Evolutionary conservation across 2,113 vertebrate genomes (phyloP).

Genomic region (Rhinolophus sinicus): DNA sequence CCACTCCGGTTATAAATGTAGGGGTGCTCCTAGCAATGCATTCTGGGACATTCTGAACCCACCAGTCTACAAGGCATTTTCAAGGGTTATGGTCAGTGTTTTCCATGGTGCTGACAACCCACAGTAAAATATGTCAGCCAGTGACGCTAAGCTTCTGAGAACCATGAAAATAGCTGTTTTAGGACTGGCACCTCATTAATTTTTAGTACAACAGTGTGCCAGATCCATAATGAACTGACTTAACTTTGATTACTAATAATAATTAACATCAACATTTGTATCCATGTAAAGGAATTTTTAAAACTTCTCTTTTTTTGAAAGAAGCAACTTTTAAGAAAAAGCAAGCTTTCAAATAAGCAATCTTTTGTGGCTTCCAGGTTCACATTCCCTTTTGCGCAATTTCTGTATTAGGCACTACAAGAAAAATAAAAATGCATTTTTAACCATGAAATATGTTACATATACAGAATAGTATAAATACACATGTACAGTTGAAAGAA

Average conservation of each 20-base stretch:
- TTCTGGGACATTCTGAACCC: neutral
- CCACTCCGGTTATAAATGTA: neutral
- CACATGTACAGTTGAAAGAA: neutral
- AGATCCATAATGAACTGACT: neutral
- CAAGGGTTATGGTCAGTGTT: neutral
- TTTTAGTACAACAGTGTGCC: neutral
- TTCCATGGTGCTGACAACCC: neutral
- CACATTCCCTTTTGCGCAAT: neutral
- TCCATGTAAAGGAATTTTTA: neutral
- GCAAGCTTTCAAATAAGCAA: neutral
- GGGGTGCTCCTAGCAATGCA: neutral
- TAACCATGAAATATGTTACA: neutral
- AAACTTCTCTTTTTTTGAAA: neutral
- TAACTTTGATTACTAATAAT: neutral
- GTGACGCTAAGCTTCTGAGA: neutral
- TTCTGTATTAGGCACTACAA: neutral
- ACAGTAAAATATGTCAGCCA: neutral
- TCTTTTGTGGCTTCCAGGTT: neutral
- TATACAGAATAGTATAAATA: neutral
- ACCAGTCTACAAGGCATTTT: neutral
- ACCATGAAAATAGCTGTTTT: neutral
- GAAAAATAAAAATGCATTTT: conserved; percentile 7
- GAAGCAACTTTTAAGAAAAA: neutral
- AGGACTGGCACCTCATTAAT: neutral
- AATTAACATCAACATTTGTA: neutral